Base-by-base conservation (phyloP, 2,888 invertebrate genomes). In the Lordiphosa fenestrarum region DNA sequence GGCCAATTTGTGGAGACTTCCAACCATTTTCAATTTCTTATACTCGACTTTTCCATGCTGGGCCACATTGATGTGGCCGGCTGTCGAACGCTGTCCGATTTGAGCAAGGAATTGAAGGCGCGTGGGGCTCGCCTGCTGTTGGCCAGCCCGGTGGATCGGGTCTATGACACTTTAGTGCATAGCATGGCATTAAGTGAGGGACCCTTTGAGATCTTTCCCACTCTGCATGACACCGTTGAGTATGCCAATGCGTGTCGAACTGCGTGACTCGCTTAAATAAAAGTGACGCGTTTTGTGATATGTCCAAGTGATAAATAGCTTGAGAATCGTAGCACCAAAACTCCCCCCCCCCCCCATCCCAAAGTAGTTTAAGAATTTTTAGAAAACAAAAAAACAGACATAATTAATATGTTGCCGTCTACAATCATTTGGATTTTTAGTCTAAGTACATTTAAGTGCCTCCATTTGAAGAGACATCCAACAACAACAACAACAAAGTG, bases 11-110 rank as follows among this genome's bases (percentile, higher is more conserved):
- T 39, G 15, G 61, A 73, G 9, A 19, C 69, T 0, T 13, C 62
- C 2, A 70, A 76, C 21, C 40, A 69, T 0, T 88, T 89, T 55
- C 82, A 83, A 54, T 85, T 80, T 33, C 71, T 90, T 13, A 91
- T 94, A 21, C 75, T 94, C 59, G 94, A 94, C 85, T 92, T 93
- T 85, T 92, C 92, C 5, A 91, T 92, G 41, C 87, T 93, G 44
- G 92, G 91, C 52, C 92, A 93, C 64, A 90, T 93, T 5, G 94
- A 94, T 87, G 91, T 93, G 0, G 92, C 92, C 6, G 93, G 93
- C 1, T 91, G 93, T n/a, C 87, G 88, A 2, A 90, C 91, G 10
- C 71, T 94, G 19, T 91, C 90, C 52, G 87, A 90, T 6, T 81
- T 93, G 6, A 89, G 90, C 55, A 90, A 91, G 48, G 92, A 92